These are phyloP conservation scores for Apomyelois bistriatella DNA, from an alignment of 2,888 invertebrate genomes.

Conservation along the genomic window DNA sequence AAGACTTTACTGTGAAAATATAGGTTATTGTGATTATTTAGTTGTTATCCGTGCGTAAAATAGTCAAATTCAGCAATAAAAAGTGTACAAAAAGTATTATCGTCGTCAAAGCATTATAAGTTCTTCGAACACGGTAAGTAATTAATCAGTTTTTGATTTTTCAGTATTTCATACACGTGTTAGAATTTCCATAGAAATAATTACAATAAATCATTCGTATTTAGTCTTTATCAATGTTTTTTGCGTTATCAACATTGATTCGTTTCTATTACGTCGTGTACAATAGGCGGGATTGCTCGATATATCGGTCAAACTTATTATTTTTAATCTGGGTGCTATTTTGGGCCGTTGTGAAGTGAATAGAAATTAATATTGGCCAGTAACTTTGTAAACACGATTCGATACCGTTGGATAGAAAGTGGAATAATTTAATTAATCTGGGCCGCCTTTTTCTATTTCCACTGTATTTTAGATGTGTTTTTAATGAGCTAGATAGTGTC, in stretches of 20 bases:
- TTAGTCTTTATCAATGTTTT: background rate
- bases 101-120: constrained; percentile 39
- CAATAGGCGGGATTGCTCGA: constrained; percentile 12
- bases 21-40: constrained; percentile 70
- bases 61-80: constrained; percentile 34
- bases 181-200: constrained; percentile 37
- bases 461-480: background rate
- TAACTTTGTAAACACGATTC: constrained; percentile 20
- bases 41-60: constrained; percentile 50
- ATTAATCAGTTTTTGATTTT: constrained; percentile 39
- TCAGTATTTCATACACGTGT: constrained; percentile 55
- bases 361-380: constrained; percentile 11
- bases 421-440: constrained; percentile 33
- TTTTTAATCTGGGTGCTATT: constrained; percentile 50
- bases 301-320: constrained; percentile 32
- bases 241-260: constrained; percentile 1
- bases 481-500: too few species aligned
- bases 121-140: constrained; percentile 57
- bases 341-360: constrained; percentile 15
- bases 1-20: constrained; percentile 37
- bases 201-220: constrained; percentile 22
- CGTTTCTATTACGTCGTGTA: constrained; percentile 11
- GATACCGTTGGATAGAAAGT: constrained; percentile 42
- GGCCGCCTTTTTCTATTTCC: constrained; percentile 1
- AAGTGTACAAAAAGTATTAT: constrained; percentile 29